Evolutionary conservation across 2,113 vertebrate species (phyloP).

Genomic region (Gambusia affinis): DNA sequence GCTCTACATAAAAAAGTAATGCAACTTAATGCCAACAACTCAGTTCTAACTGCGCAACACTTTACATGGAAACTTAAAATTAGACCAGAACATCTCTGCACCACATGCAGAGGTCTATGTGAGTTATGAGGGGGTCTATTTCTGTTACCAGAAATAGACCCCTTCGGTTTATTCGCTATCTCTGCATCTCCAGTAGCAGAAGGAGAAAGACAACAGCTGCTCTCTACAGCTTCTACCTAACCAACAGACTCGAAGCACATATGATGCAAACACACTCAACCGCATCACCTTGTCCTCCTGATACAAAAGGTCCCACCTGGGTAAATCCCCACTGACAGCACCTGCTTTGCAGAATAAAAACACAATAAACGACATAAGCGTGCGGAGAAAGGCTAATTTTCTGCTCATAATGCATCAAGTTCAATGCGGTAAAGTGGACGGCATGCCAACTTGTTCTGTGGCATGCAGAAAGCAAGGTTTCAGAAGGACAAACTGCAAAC

Average conservation of each 20-base stretch:
- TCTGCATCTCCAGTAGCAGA: no score
- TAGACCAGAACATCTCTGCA: background rate
- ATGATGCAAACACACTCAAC: conserved; percentile 8
- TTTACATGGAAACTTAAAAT: background rate
- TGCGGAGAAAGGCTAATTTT: conserved; percentile 5
- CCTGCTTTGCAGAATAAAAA: conserved; percentile 23
- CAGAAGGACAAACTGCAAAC: background rate
- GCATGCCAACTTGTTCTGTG: background rate
- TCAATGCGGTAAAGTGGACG: background rate
- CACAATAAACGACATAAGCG: conserved; percentile 25
- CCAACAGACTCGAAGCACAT: conserved; percentile 8
- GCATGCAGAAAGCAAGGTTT: conserved; percentile 16
- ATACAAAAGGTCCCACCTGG: conserved; percentile 23
- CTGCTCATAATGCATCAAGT: conserved; percentile 11
- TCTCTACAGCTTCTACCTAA: conserved; percentile 48
- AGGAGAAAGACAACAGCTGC: conserved; percentile 51
- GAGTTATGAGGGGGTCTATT: conserved; percentile 42
- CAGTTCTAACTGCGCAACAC: background rate
- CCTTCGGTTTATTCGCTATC: no score
- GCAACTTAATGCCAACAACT: background rate
- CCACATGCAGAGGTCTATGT: background rate
- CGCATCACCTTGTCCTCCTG: conserved; percentile 37
- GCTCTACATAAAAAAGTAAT: background rate
- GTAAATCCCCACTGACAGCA: conserved; percentile 15
- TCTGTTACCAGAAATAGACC: conserved; percentile 58